Percentiles rank a stretch among this genome's conserved stretches.
Evolutionary conservation across 2,113 vertebrate genomes (phyloP).

Genomic region (Phalacrocorax brasilianus): DNA sequence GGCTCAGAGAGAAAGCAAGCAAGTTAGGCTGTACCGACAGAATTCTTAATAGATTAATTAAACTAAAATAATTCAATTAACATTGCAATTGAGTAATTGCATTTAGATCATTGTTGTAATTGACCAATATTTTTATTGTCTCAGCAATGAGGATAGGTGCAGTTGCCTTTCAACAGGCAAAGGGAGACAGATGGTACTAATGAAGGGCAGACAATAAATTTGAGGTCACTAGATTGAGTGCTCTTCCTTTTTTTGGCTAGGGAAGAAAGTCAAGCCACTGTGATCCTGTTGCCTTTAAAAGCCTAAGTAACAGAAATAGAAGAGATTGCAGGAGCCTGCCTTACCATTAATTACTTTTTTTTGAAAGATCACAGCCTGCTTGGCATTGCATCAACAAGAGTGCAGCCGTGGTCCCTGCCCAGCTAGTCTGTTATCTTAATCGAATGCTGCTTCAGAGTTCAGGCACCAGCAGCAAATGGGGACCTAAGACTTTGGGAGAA

Average conservation of each 20-base stretch:
- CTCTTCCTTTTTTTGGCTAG: slow-evolving; percentile 4
- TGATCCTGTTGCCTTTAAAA: slow-evolving; percentile 9
- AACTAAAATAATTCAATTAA: slow-evolving; percentile 58
- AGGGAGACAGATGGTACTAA: slow-evolving; percentile 4
- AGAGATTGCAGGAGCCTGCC: slow-evolving; percentile 11
- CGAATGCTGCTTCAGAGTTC: neutral
- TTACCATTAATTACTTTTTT: slow-evolving; percentile 20
- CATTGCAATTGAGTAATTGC: slow-evolving; percentile 25
- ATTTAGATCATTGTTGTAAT: slow-evolving; percentile 31
- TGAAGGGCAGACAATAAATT: slow-evolving; percentile 30
- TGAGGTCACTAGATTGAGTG: neutral
- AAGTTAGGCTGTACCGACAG: neutral
- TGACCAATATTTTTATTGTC: slow-evolving; percentile 46
- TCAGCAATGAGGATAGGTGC: neutral
- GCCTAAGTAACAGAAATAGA: slow-evolving; percentile 33
- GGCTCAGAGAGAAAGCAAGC: neutral
- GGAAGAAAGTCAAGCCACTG: neutral
- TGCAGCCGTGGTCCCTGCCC: neutral
- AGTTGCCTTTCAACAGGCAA: neutral
- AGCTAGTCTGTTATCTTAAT: neutral
- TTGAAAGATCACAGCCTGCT: neutral
- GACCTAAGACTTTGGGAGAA: neutral
- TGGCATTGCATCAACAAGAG: neutral
- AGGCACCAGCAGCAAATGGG: neutral
- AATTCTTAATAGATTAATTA: slow-evolving; percentile 44